Evolutionary conservation across 2,888 invertebrate genomes (phyloP).

Genomic region (Spisula solida): DNA sequence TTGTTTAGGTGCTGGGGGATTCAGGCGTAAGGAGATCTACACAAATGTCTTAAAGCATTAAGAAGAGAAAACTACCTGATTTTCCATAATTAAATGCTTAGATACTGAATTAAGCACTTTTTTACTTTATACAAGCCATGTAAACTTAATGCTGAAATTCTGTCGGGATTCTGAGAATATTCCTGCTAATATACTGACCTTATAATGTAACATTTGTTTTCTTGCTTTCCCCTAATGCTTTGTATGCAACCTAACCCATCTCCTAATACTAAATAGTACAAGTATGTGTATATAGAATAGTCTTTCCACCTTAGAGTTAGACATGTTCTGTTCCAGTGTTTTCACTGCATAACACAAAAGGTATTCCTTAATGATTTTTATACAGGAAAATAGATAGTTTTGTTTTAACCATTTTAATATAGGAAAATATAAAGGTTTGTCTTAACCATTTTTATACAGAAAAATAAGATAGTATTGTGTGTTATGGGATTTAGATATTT

Average conservation of each 20-base stretch:
- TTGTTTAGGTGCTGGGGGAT: no score
- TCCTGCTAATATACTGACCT: neutral
- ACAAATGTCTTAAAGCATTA: no score
- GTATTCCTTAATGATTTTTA: neutral
- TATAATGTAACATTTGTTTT: neutral
- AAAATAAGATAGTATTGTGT: neutral
- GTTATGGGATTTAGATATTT: neutral
- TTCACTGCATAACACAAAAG: neutral
- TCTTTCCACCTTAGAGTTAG: neutral
- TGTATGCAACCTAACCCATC: neutral
- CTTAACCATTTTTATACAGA: neutral
- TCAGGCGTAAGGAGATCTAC: no score
- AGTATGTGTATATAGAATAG: no score
- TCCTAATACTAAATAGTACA: no score
- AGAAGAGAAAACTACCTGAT: no score
- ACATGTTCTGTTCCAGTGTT: neutral
- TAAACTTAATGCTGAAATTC: neutral
- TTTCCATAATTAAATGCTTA: no score
- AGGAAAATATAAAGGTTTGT: neutral
- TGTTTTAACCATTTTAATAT: neutral
- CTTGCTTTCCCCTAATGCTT: neutral
- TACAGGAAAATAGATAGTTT: neutral
- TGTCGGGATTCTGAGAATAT: neutral
- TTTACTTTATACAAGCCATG: no score
- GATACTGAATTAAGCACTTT: no score